A percentile compares a stretch with the other conserved stretches of the same genome.
Evolutionary conservation across 92 coral and sea anemone species (phyloP).

Genomic region (Scolanthus callimorphus): DNA sequence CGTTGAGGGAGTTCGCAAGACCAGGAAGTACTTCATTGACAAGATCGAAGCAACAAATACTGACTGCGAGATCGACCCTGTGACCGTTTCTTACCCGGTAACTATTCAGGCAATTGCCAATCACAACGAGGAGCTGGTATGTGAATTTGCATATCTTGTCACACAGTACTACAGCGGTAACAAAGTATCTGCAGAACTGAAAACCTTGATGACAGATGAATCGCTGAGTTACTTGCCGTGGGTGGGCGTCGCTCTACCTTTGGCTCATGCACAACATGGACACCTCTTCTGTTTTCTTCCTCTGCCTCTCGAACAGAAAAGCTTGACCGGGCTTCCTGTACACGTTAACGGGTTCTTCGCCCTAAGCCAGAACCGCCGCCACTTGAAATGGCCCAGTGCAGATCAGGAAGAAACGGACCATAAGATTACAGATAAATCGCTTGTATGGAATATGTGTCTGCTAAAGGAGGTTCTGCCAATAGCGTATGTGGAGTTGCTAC

Average conservation of each 20-base stretch:
- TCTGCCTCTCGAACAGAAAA: constrained; percentile 33
- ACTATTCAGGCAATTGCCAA: constrained; percentile 26
- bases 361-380: constrained; percentile 48
- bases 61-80: constrained; percentile 10
- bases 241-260: constrained; percentile 48
- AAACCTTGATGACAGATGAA: constrained; percentile 22
- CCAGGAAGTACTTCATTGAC: constrained; percentile 32
- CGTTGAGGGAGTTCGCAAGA: constrained; percentile 24
- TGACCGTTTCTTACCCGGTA: constrained; percentile 36
- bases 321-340: constrained; percentile 54
- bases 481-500: constrained; percentile 29
- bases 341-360: constrained; percentile 63
- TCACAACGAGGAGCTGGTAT: background rate
- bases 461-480: constrained; percentile 42
- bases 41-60: constrained; percentile 5
- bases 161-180: constrained; percentile 43
- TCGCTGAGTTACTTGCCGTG: constrained; percentile 49
- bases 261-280: constrained; percentile 14
- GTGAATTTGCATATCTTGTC: constrained; percentile 28
- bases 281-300: constrained; percentile 53
- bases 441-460: constrained; percentile 46
- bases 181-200: constrained; percentile 22
- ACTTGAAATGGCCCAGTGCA: no score
- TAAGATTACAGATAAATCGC: constrained; percentile 41
- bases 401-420: constrained; percentile 32